Evolutionary conservation across 2,888 invertebrate genomes (phyloP), one percentile per base, ranked within the genome.

Genomic region (Drepana falcataria): DNA sequence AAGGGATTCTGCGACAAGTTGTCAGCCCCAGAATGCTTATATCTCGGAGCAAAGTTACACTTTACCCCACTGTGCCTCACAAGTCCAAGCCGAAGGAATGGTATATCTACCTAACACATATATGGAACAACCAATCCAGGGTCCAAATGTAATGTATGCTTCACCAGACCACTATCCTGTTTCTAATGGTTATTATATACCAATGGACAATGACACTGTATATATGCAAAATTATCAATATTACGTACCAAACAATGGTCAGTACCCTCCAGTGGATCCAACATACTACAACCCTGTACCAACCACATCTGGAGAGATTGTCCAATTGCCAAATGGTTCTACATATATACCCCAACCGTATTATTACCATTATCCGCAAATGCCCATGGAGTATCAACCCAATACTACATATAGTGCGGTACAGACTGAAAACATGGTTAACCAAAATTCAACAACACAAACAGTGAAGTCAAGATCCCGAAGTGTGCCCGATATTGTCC

Each of bases 401-500:
- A 63, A 68, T 9, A 71, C 70, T 51, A 61, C 67, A 9, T 68
- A 72, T 33, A 69, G 63, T 52, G 59, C 63, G 21, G 56, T 53
- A 44, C 65, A 57, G 6, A 61, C 55, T 21, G 75, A 74, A 41
- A 71, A 56, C 55, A 56, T 57, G 1, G 73, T 69, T 9, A 73
- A 67, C 53, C 64, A 67, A 52, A 65, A 64, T 34, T 54, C 58
- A 2, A 68, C 62, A 52, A 71, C 75, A 48, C 79, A 77, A 51
- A 74, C 74, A 7, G 72, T 81, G 1, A 92, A 90, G 59, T 91
- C 86, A 3, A 83, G 93, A 62, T 93, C 93, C 0, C 88, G 92
- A 65, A 94, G 94, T 80, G 95, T 96, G 48, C 95, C 95, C 0
- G 94, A 95, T 77, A 95, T 96, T 75, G 92, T 96, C 34, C 93